Base-by-base conservation (phyloP, 2,888 invertebrate species). In the Ennomos erosarius region DNA sequence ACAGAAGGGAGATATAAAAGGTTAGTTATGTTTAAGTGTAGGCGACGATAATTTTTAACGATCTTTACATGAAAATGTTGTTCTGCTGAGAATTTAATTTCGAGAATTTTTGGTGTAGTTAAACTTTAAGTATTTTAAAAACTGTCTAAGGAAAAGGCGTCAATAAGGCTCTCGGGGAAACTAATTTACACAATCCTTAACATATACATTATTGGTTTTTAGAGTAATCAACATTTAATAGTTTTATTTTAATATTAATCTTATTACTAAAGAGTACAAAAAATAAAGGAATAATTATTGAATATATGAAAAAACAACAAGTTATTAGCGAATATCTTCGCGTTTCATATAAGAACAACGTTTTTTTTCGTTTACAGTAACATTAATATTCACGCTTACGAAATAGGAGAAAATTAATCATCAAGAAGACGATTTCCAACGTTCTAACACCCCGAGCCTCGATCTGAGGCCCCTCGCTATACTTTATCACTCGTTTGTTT, bases 181-280 rank as follows among this genome's bases (percentile, higher is more conserved):
- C 88, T 90, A 90, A 82, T 78, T 82, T 87, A 88, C 85, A 90
- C 84, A 84, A 82, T 81, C 81, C 91, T 88, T 90, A 91, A 86
- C 81, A 85, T 82, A 84, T 84, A 84, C 79, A 74, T 87, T 88
- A 90, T 88, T 87, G 89, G 89, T 89, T 90, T 26, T 90, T 88
- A 90, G 88, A 91, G 87, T 90, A 86, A 89, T 90, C 89, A 92
- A 92, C 92, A 91, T 91, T 90, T 89, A 91, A 92, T 92, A 92
- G 89, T 90, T 88, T 85, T 88, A n/a, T n/a, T 81, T 88, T 88
- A 90, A 88, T 88, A 88, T 91, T 89, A 90, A 84, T 81, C 90
- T 90, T 92, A 91, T 82, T 76, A 88, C 90, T 92, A 92, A 91
- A 92, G 91, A 92, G 92, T 92, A 92, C 91, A 92, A 92, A 92